Conservation (phyloP, 2,113 vertebrate species). For the Protobothrops mucrosquamatus region DNA sequence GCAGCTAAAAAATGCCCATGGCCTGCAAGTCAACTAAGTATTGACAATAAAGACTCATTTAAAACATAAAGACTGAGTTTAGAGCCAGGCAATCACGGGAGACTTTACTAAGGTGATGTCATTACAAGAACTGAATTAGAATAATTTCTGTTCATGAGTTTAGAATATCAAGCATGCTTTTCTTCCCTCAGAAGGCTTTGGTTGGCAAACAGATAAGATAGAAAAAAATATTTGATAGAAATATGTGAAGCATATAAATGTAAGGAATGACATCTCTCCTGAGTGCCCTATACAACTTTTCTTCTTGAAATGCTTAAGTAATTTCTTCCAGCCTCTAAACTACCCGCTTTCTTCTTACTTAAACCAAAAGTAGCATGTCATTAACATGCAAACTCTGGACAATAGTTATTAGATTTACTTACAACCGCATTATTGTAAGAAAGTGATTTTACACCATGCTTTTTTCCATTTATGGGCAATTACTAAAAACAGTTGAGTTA, state of each 20-base stretch:
- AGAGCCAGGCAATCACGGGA: slow-evolving; percentile 55
- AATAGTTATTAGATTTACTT: slow-evolving; percentile 30
- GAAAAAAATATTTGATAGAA: neutral
- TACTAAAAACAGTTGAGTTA: slow-evolving; percentile 16
- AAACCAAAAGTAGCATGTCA: slow-evolving; percentile 18
- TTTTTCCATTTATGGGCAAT: slow-evolving; percentile 14
- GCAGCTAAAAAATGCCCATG: slow-evolving; percentile 35
- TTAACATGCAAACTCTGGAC: slow-evolving; percentile 51
- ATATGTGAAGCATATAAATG: neutral
- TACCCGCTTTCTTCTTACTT: neutral
- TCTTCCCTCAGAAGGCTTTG: slow-evolving; percentile 45
- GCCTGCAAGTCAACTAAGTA: slow-evolving; percentile 51
- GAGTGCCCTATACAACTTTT: neutral
- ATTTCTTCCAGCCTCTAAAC: slow-evolving; percentile 4
- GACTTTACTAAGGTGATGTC: slow-evolving; percentile 57
- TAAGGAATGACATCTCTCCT: neutral
- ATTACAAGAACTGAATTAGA: slow-evolving; percentile 63
- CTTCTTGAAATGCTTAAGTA: slow-evolving; percentile 31
- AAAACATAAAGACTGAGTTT: slow-evolving; percentile 48
- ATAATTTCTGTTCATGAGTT: slow-evolving; percentile 62
- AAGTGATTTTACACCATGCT: slow-evolving; percentile 29
- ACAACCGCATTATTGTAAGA: slow-evolving; percentile 46
- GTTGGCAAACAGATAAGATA: neutral
- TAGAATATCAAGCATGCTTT: slow-evolving; percentile 44
- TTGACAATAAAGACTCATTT: slow-evolving; percentile 53